Evolutionary conservation across 2,888 invertebrate species (phyloP), one percentile per base, ranked within the genome.

Genomic region (Sceliomorpha sp.): DNA sequence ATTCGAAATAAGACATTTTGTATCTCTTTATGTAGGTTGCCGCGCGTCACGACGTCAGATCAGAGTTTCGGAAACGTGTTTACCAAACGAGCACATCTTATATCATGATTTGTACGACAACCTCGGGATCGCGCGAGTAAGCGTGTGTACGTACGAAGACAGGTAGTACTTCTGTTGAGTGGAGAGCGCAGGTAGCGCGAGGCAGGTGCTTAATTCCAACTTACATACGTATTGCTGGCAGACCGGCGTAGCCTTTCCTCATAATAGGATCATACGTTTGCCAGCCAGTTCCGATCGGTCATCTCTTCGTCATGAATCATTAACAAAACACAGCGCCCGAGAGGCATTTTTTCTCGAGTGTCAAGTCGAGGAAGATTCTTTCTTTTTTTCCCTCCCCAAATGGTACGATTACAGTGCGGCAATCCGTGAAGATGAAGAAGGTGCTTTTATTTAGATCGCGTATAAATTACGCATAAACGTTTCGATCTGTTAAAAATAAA

Each of bases 261-360:
- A 80, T 83, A 83, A 82, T 82, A 77, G 80, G 77, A 78, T 66
- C 62, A 64, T 64, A 75, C 71, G 78, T 83, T 83, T 80, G 82
- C 72, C 70, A 74, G 71, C 74, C 72, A 74, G 70, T 78, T 73
- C 70, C 72, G 70, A 73, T 39, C 58, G 75, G 73, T 79, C 81
- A 81, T 82, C 83, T 81, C 78, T 74, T 72, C 75, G 74, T 81
- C 78, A 80, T 79, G 31, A 37, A 51, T 62, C 60, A 53, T 45
- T 20, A n/a, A 27, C 45, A 39, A 58, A 58, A 58, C 31, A 45
- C 44, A 45, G 26, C 44, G 45, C 37, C 26, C n/a, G 27, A 17
- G 29, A 37, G 34, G 12, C 36, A 26, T 13, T 12, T 39, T 20
- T 50, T 17, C 13, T 6, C 12, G 26, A 26, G 1, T 26, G 14